Evolutionary conservation across 92 coral and sea anemone genomes (phyloP), one percentile per base, ranked within the genome.

Genomic region (Epizoanthus illoricatus): DNA sequence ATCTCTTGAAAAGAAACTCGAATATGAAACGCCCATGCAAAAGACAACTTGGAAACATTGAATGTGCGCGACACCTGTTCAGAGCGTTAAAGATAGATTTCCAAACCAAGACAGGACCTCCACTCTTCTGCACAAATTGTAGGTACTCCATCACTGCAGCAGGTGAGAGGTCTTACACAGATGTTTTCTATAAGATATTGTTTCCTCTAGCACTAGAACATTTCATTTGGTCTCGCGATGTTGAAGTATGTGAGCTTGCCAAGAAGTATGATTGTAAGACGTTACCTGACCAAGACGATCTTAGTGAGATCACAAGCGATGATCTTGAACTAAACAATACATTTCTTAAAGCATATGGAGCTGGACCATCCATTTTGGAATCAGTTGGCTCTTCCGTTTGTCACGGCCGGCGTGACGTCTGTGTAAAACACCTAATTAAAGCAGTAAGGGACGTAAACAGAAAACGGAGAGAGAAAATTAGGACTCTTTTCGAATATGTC

Each of bases 191-290:
- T 54, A 67, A 55, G 49, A 61, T 81, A 17, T 18, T 81, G 20
- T 28, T 67, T 9, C 85, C 85, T 17, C 17, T 81, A 73, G 56
- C 45, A 11, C n/a, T 81, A 15, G 76, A 81, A 23, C 74, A 81
- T 73, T 73, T 54, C 56, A 81, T 81, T 28, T 81, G 76, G 85
- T 54, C 85, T 16, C 76, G 76, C 21, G 13, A 59, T 72, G 62
- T 72, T 49, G 76, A 72, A 69, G 85, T 73, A 3, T 81, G 76
- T 69, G 40, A n/a, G 7, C 52, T 69, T 67, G 76, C 85, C 28
- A 17, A 81, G 85, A 43, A 65, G 4, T 52, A 81, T 61, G 10
- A 41, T 8, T 68, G 78, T 45, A 2, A 4, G 39, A 21, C 18
- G 5, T 52, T 20, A 3, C 78, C 74, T 7, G 62, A 23, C 19